Base-by-base conservation (phyloP, 2,888 invertebrate genomes). In the Amphipyra tragopoginis region DNA sequence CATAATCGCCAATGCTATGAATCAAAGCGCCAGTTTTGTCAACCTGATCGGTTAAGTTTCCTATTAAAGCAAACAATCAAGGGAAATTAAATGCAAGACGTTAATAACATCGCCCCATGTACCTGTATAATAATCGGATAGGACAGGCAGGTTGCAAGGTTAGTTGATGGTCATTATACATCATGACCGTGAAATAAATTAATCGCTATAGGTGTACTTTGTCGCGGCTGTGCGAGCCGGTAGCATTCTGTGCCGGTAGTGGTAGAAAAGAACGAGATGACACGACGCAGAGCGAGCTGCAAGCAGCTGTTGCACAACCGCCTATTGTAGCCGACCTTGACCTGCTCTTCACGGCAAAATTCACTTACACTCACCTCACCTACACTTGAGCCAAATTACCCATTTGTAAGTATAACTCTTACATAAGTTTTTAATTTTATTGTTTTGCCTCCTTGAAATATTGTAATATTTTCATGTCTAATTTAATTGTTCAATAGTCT, bases 321-420 rank as follows among this genome's bases (percentile, higher is more conserved):
- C 77, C 82, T 85, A 86, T 87, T 87, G 90, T 85, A 78, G 75
- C 68, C 86, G 90, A 82, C 93, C 93, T 92, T 93, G 93, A 93
- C 92, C 91, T 87, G 87, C 86, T 89, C 91, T 87, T 89, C 88
- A 88, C 88, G 87, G 86, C 82, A 84, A 89, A 90, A 90, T 88
- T 87, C 84, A 86, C 89, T 87, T 84, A 82, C 84, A 84, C 87
- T 88, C 86, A 86, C 79, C 87, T 88, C 86, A 86, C 79, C 72
- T 75, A 79, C 86, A 89, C 88, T 88, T 88, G 85, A 85, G 86
- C 86, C 80, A 80, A 76, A 82, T 83, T 75, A 74, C 64, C 59
- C 60, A 73, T 77, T 77, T 60, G 73, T 67, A 74, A 74, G 61
- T 79, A 60, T 65, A 67, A 68, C 66, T 67, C 56, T 81, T 81